Evolutionary conservation across 2,888 invertebrate genomes (phyloP).

Genomic region (Amiota communis): DNA sequence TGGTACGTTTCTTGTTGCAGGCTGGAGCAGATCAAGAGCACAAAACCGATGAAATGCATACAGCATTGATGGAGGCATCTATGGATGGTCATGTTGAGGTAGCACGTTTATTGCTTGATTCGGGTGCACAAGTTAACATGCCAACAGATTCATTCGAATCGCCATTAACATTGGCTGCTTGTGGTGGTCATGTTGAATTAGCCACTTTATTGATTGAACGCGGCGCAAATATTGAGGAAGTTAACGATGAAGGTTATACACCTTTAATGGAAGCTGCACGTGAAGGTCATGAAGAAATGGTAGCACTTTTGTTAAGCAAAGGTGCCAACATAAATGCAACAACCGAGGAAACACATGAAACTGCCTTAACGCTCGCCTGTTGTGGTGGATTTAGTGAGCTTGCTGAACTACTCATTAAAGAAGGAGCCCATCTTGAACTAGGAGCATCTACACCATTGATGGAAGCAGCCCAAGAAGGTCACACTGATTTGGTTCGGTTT

Average conservation of each 20-base stretch:
- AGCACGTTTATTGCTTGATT: conserved; percentile 92
- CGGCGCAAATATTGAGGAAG: conserved; percentile 98
- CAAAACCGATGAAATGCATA: conserved; percentile 99
- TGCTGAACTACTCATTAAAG: conserved; percentile 94
- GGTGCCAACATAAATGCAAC: conserved; percentile 98
- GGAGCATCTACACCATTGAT: conserved; percentile 97
- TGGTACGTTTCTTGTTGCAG: conserved; percentile 95
- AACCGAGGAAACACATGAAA: conserved; percentile 99
- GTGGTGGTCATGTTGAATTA: conserved; percentile 98
- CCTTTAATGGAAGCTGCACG: conserved; percentile 99
- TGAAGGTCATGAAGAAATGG: conserved; percentile 99
- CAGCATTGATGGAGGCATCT: conserved; percentile 99
- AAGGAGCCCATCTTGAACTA: conserved; percentile 94
- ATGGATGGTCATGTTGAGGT: conserved; percentile 99
- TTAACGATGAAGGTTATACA: conserved; percentile 99
- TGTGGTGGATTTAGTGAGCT: conserved; percentile 97
- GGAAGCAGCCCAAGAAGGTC: conserved; percentile 99
- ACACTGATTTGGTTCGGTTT: conserved; percentile 90
- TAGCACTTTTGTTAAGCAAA: conserved; percentile 91
- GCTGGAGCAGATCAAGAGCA: conserved; percentile 98
- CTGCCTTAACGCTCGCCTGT: conserved; percentile 93
- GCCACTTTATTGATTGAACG: conserved; percentile 96
- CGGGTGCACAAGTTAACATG: conserved; percentile 98
- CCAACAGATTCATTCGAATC: conserved; percentile 99
- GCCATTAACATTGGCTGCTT: conserved; percentile 97